phyloP scores from a whole-genome alignment of 2,888 invertebrate species.

The Epinotia brunnichana region DNA sequence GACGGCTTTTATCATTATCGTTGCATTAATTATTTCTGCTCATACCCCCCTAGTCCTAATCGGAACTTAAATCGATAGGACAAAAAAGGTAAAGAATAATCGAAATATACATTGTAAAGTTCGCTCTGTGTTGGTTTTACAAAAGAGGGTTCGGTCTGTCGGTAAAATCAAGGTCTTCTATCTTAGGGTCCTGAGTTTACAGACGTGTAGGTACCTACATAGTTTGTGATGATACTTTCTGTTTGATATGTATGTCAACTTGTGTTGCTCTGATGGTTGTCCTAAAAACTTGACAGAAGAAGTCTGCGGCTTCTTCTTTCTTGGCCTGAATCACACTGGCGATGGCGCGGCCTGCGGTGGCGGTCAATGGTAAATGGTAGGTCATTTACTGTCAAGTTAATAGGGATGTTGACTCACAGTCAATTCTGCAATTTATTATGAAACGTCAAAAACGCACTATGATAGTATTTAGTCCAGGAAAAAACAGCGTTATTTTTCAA shows the following conservation, averaged over 20 bases:
- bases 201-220: too few relatives aligned
- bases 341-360: too few relatives aligned
- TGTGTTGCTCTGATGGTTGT: neutral
- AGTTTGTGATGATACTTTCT: neutral
- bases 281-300: too few relatives aligned
- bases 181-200: neutral
- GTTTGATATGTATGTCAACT: neutral
- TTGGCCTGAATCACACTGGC: too few relatives aligned
- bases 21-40: conserved; percentile 9
- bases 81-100: neutral
- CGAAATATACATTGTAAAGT: neutral
- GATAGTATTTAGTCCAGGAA: too few relatives aligned
- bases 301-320: too few relatives aligned
- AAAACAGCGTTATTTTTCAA: too few relatives aligned
- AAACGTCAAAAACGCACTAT: too few relatives aligned
- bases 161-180: neutral
- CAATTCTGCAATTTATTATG: too few relatives aligned
- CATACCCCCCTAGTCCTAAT: neutral
- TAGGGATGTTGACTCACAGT: too few relatives aligned
- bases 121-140: neutral
- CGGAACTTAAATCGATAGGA: neutral
- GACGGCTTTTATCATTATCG: conserved; percentile 21
- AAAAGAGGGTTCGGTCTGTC: neutral
- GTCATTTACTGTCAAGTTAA: too few relatives aligned
- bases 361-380: too few relatives aligned